Percentiles rank a stretch among this genome's conserved stretches.
These are phyloP conservation scores for Acanthococcus lagerstroemiae DNA, from an alignment of 2,888 invertebrate genomes.

Conservation along the genomic window DNA sequence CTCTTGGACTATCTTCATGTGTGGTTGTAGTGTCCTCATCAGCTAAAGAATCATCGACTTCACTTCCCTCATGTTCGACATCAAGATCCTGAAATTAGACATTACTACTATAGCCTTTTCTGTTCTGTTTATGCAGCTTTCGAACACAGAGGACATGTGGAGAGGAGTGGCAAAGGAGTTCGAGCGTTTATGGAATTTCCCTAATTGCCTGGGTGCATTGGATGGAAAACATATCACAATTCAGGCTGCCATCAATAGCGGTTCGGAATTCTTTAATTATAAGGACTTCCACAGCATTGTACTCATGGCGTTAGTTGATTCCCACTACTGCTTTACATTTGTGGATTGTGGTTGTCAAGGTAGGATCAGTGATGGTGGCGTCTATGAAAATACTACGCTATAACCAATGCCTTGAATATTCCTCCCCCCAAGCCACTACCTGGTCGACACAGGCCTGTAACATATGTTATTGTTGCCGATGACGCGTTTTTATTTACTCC, in stretches of 20 bases:
- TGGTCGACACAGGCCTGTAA: background rate
- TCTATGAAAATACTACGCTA: slow-evolving; percentile 33
- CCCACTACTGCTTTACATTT: slow-evolving; percentile 34
- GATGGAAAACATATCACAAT: slow-evolving; percentile 38
- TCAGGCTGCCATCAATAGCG: slow-evolving; percentile 36
- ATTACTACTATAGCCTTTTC: no score
- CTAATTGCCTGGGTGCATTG: slow-evolving; percentile 36
- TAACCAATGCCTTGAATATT: slow-evolving; percentile 29
- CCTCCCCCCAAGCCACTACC: slow-evolving; percentile 5
- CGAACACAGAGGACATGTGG: slow-evolving; percentile 34
- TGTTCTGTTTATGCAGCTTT: slow-evolving; percentile 32
- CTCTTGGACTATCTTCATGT: no score
- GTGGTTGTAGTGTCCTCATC: no score
- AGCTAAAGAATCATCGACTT: no score
- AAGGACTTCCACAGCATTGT: slow-evolving; percentile 36
- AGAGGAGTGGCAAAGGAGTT: slow-evolving; percentile 35
- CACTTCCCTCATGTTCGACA: no score
- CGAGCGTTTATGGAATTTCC: slow-evolving; percentile 37
- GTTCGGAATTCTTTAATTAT: slow-evolving; percentile 37
- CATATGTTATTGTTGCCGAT: slow-evolving; percentile 29
- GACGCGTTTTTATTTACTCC: slow-evolving; percentile 15
- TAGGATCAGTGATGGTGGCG: slow-evolving; percentile 37
- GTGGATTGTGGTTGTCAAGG: slow-evolving; percentile 36
- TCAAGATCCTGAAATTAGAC: no score
- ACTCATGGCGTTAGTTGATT: slow-evolving; percentile 36